A percentile compares a stretch with the other conserved stretches of the same genome.
Conservation (phyloP, 1,140 invertebrate genomes). For the Bombyx mandarina region DNA sequence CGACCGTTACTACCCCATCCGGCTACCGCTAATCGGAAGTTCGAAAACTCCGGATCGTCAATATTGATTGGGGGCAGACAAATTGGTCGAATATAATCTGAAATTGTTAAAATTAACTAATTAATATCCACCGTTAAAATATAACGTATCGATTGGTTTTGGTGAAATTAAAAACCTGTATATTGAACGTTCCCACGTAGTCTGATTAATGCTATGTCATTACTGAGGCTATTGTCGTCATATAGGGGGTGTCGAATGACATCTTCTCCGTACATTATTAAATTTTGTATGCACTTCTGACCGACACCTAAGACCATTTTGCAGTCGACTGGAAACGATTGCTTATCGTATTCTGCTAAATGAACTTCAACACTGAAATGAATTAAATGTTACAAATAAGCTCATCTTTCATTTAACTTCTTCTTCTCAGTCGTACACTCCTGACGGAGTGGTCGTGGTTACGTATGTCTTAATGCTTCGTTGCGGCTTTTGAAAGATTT, state of each 20-base stretch:
- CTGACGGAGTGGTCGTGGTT: too few relatives aligned
- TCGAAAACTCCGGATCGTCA: slow-evolving; percentile 36
- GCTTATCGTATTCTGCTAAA: slow-evolving; percentile 54
- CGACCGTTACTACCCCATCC: slow-evolving; percentile 49
- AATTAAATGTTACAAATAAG: slow-evolving; percentile 1
- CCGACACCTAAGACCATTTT: slow-evolving; percentile 22
- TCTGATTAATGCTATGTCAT: slow-evolving; percentile 50
- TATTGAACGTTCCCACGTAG: slow-evolving; percentile 38
- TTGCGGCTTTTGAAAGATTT: too few relatives aligned
- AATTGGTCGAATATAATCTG: slow-evolving; percentile 53
- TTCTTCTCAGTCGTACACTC: too few relatives aligned
- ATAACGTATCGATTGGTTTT: not conserved
- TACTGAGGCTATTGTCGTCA: slow-evolving; percentile 32
- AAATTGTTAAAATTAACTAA: slow-evolving; percentile 10
- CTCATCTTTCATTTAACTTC: too few relatives aligned
- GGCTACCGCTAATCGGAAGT: slow-evolving; percentile 40
- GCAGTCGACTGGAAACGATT: slow-evolving; percentile 54
- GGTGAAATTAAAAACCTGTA: slow-evolving; percentile 29
- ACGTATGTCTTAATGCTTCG: too few relatives aligned
- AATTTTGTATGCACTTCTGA: slow-evolving; percentile 42
- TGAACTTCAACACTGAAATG: slow-evolving; percentile 46
- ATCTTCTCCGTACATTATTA: slow-evolving; percentile 30
- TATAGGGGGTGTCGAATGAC: slow-evolving; percentile 40
- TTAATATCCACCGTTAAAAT: not conserved
- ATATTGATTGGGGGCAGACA: slow-evolving; percentile 47